phyloP scores from a whole-genome alignment of 2,113 vertebrate species.

The Naja naja region DNA sequence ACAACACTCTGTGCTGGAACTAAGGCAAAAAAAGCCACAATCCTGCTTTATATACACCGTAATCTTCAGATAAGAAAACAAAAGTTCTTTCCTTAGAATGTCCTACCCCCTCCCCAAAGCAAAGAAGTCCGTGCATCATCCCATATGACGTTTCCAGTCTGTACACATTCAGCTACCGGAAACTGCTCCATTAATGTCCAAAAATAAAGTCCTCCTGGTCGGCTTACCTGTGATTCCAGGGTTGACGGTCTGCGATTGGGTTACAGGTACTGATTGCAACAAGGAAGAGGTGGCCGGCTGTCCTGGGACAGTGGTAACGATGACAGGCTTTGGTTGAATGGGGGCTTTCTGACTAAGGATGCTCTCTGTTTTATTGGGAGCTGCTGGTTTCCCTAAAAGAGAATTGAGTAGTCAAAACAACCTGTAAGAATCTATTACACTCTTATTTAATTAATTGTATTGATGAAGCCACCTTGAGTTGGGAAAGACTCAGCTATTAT shows the following conservation, averaged over 20 bases:
- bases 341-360: slow-evolving; percentile 74
- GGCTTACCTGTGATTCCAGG: slow-evolving; percentile 66
- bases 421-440: background rate
- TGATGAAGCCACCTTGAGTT: background rate
- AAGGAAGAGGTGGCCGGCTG: slow-evolving; percentile 65
- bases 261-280: slow-evolving; percentile 72
- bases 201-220: background rate
- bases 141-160: background rate
- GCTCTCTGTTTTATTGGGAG: slow-evolving; percentile 60
- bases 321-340: slow-evolving; percentile 79
- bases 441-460: background rate
- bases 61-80: background rate
- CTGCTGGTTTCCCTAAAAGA: slow-evolving; percentile 32
- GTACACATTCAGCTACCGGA: background rate
- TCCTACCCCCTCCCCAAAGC: background rate
- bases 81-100: background rate
- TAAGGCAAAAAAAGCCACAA: background rate
- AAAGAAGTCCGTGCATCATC: background rate
- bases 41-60: background rate
- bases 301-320: slow-evolving; percentile 68
- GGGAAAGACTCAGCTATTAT: background rate
- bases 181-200: background rate
- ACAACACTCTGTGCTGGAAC: slow-evolving; percentile 66
- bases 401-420: background rate
- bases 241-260: slow-evolving; percentile 60